Evolutionary conservation across 2,797 vertebrate genomes (phyloP).

Genomic region (Oreonectes daqikongensis): DNA sequence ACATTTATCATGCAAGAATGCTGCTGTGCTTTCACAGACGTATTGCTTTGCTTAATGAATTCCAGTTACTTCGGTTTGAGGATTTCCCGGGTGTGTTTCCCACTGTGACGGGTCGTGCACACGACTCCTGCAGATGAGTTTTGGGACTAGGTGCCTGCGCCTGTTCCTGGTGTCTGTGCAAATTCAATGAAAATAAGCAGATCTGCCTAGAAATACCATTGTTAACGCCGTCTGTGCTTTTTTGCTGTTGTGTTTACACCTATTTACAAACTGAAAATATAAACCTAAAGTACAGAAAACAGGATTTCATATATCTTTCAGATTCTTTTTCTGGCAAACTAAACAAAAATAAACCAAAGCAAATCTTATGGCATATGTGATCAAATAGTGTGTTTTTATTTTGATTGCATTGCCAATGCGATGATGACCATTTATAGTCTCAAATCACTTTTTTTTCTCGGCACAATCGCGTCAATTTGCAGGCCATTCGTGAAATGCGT

Average conservation of each 20-base stretch:
- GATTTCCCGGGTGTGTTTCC: conserved; percentile 56
- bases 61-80: conserved; percentile 55
- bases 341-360: not conserved
- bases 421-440: not conserved
- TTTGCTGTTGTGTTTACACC: not conserved
- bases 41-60: conserved; percentile 72
- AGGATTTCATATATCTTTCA: not conserved
- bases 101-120: conserved; percentile 1
- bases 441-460: no score
- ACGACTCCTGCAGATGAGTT: conserved; percentile 29
- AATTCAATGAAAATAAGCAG: conserved; percentile 10
- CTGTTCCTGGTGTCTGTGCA: not conserved
- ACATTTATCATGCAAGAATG: conserved; percentile 70
- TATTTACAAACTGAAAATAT: conserved; percentile 1
- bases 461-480: not conserved
- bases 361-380: not conserved
- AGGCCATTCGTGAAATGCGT: not conserved
- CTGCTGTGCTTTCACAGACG: conserved; percentile 68
- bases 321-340: not conserved
- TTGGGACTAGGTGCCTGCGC: conserved; percentile 6
- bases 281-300: not conserved
- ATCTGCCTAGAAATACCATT: conserved; percentile 26
- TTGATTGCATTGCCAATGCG: not conserved
- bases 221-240: not conserved
- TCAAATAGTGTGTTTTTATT: not conserved